Conservation (phyloP, 1,140 invertebrate genomes). For the Atta cephalotes region DNA sequence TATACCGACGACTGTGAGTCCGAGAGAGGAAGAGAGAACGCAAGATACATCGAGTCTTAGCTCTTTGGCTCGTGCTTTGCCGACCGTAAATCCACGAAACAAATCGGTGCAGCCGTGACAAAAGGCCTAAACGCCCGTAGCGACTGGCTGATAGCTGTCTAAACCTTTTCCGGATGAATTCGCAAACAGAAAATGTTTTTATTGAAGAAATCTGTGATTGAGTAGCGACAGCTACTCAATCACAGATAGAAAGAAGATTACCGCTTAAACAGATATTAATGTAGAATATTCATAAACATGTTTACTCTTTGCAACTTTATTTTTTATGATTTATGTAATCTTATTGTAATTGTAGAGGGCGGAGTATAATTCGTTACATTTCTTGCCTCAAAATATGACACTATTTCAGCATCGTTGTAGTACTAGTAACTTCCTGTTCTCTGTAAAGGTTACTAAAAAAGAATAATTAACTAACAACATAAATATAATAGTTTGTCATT, state of each 20-base stretch:
- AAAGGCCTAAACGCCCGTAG: constrained; percentile 58
- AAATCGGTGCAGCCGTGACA: constrained; percentile 57
- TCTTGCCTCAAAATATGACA: too few relatives aligned
- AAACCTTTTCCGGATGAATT: constrained; percentile 31
- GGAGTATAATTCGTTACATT: too few relatives aligned
- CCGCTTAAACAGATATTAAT: neutral
- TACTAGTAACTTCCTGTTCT: too few relatives aligned
- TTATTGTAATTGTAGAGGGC: neutral
- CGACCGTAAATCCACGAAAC: constrained; percentile 66
- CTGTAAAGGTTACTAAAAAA: neutral
- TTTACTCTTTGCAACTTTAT: neutral
- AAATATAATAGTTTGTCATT: neutral
- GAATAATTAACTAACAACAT: neutral
- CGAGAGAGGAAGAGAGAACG: constrained; percentile 49
- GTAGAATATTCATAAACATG: neutral
- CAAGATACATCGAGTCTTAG: constrained; percentile 7
- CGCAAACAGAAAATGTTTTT: constrained; percentile 10
- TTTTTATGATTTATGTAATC: neutral
- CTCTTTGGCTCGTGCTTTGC: constrained; percentile 41
- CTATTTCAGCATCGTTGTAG: too few relatives aligned
- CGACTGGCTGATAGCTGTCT: constrained; percentile 42
- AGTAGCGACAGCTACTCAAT: neutral
- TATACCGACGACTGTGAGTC: constrained; percentile 65
- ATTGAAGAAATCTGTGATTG: neutral
- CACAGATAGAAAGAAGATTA: neutral